phyloP scores from a whole-genome alignment of 2,797 vertebrate genomes.

The Discoglossus pictus region DNA sequence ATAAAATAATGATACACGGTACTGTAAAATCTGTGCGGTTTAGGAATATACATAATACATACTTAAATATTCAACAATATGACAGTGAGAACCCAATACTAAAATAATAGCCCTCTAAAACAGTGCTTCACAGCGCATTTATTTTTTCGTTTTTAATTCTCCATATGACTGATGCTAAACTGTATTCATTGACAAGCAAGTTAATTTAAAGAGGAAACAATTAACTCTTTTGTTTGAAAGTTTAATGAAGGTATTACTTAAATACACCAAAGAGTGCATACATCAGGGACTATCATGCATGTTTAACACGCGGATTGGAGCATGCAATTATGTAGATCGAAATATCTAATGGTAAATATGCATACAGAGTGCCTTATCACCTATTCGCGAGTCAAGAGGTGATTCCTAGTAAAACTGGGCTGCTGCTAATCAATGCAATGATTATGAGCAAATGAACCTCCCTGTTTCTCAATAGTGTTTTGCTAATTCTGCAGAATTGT shows the following conservation, averaged over 20 bases:
- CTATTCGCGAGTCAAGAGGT: not conserved
- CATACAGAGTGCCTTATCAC: not conserved
- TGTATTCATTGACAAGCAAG: not conserved
- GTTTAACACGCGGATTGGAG: not conserved
- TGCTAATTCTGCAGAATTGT: too few relatives aligned
- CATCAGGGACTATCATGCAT: not conserved
- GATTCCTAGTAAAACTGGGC: not conserved
- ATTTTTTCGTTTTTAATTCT: not conserved
- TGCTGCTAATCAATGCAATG: constrained; percentile 11
- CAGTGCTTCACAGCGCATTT: not conserved
- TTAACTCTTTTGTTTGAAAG: constrained; percentile 12
- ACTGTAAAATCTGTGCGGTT: constrained; percentile 7
- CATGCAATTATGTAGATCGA: not conserved
- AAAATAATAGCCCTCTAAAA: too few relatives aligned
- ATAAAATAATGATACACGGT: constrained; percentile 14
- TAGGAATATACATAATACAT: not conserved
- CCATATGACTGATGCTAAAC: not conserved
- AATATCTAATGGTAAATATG: not conserved
- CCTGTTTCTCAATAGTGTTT: too few relatives aligned
- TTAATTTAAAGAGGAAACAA: constrained; percentile 10
- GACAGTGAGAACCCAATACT: not conserved
- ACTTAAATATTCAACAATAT: not conserved
- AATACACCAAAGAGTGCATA: not conserved
- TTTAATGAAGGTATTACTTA: constrained; percentile 7
- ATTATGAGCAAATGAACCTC: not conserved